Evolutionary conservation across 1,140 invertebrate species (phyloP), one percentile per base, ranked within the genome.

Genomic region (Chironomus striatipennis): DNA sequence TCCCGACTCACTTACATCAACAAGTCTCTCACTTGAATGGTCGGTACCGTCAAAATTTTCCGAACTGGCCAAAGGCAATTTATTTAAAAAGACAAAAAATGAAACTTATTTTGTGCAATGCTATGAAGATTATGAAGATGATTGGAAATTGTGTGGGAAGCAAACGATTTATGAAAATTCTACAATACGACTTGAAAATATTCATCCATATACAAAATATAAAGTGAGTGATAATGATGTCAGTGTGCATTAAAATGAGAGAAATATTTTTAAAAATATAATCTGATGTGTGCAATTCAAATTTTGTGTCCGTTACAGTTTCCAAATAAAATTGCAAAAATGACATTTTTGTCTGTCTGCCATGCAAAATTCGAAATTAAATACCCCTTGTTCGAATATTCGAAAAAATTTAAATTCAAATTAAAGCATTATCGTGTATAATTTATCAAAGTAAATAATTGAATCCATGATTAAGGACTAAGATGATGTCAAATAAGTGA

Each of bases 121-220:
- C 20, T 90, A 92, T 78, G 87, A 91, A 78, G 87, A 90, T 77
- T 78, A 87, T 17, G 85, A 87, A 7, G 86, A 86, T 43, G 83
- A 86, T 7, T 94, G 93, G 92, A 88, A 91, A 76, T 92, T 90
- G 77, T 91, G 89, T 77, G 85, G 86, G 34, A 89, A 89, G 80
- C 88, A 89, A 77, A 87, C 85, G 70, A 91, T 89, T 85, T 86
- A 85, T 15, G 84, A 90, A 65, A 88, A 89, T 76, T 88, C 87
- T 9, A 87, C 90, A n/a, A 85, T 87, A 77, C 83, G 87, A 12
- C 87, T 96, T 0, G 86, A 91, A 72, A 88, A 90, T 76, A 85
- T 97, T 7, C 88, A 91, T 73, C 94, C 95, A 0, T 97, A 94
- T 79, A 93, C 93, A 0, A 94, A 93, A 79, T 97, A 96, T 79